These are phyloP conservation scores for Sarotherodon lohbergeri DNA, from an alignment of 2,113 vertebrate species.

Conservation along the genomic window DNA sequence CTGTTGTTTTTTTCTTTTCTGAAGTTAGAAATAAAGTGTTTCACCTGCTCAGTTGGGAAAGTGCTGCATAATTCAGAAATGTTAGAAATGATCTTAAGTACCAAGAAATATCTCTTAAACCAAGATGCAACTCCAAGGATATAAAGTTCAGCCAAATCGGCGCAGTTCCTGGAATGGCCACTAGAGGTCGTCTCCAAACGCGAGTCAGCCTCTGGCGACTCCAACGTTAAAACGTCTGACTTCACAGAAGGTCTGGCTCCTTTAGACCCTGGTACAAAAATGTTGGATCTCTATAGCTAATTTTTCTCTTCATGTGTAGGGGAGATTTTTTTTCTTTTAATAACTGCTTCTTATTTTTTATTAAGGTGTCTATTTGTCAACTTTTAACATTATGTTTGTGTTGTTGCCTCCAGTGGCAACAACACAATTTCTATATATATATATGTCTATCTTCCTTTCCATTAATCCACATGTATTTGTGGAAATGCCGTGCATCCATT, in stretches of 20 bases:
- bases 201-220: accelerated
- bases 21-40: background rate
- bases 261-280: accelerated
- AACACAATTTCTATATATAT: accelerated
- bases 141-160: background rate
- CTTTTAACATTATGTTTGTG: background rate
- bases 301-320: background rate
- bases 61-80: background rate
- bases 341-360: background rate
- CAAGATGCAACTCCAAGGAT: background rate
- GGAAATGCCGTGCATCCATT: background rate
- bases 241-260: accelerated
- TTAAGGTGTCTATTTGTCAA: background rate
- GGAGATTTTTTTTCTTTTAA: background rate
- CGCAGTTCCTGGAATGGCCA: background rate
- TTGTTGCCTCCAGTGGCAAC: background rate
- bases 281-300: background rate
- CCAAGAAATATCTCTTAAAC: background rate
- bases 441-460: background rate
- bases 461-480: background rate
- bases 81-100: accelerated
- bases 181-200: background rate
- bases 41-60: background rate
- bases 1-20: background rate
- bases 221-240: background rate